Conservation (phyloP, 2,113 vertebrate genomes). For the Anser brachyrhynchus region DNA sequence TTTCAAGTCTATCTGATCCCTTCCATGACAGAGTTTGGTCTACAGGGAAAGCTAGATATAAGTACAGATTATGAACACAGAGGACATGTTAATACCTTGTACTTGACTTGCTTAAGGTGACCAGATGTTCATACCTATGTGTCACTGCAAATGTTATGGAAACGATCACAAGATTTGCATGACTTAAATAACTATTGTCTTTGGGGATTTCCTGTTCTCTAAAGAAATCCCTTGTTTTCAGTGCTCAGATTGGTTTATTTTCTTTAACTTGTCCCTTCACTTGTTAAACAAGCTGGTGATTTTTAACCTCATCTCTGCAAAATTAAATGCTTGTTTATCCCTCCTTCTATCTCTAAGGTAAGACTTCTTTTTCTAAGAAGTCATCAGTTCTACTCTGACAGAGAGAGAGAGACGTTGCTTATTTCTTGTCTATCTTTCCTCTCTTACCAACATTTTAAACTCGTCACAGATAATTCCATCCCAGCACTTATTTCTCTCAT, state of each 20-base stretch:
- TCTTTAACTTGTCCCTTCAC: background rate
- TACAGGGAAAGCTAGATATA: background rate
- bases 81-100: background rate
- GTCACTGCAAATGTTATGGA: background rate
- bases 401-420: background rate
- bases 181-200: background rate
- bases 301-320: background rate
- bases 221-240: background rate
- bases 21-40: background rate
- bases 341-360: background rate
- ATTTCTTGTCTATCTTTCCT: background rate
- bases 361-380: background rate
- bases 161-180: background rate
- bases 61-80: background rate
- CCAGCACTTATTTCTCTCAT: background rate
- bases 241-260: background rate
- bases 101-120: background rate
- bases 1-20: background rate
- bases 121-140: background rate
- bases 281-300: background rate
- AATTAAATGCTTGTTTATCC: background rate
- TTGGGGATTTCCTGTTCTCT: background rate
- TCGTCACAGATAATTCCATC: background rate
- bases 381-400: background rate
- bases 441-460: background rate